Evolutionary conservation across 30 jellyfish, hydroid and myxozoan genomes (phyloP).

Genomic region (Sanderia malayensis): DNA sequence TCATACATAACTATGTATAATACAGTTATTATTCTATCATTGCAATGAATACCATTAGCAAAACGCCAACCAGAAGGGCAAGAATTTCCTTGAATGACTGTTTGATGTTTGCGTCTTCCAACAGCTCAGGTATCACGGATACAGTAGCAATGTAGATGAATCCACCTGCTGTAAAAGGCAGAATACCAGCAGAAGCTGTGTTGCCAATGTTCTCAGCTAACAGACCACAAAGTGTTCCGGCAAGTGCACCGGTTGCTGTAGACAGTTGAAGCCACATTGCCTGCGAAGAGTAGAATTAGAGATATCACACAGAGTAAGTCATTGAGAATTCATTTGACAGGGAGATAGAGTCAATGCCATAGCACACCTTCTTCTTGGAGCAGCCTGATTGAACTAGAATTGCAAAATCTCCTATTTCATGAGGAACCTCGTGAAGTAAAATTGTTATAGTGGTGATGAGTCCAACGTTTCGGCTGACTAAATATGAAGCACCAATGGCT

Average conservation of each 20-base stretch:
- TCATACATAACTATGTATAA: no score
- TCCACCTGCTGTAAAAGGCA: conserved; percentile 98
- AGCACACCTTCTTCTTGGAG: conserved; percentile 84
- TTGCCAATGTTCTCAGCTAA: conserved; percentile 82
- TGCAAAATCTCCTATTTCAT: conserved; percentile 98
- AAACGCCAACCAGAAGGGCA: conserved; percentile 76
- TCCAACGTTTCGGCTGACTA: conserved; percentile 91
- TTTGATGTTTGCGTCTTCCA: conserved; percentile 74
- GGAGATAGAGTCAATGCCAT: no score
- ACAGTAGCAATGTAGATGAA: conserved; percentile 95
- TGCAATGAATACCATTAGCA: conserved; percentile 84
- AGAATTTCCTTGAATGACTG: conserved; percentile 81
- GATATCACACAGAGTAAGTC: no score
- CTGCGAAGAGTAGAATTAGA: no score
- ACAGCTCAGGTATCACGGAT: conserved; percentile 83
- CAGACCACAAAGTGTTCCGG: conserved; percentile 87
- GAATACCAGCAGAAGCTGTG: conserved; percentile 77
- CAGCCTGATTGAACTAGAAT: conserved; percentile 94
- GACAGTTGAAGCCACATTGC: conserved; percentile 93
- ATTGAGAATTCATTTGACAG: no score
- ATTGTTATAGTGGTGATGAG: conserved; percentile 85
- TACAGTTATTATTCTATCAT: conserved; percentile 67
- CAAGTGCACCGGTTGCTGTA: conserved; percentile 96
- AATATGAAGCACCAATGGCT: conserved; percentile 97
- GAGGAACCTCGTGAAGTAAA: conserved; percentile 97